phyloP scores from a whole-genome alignment of 2,797 vertebrate genomes.

The Spinibarbus caldwelli region DNA sequence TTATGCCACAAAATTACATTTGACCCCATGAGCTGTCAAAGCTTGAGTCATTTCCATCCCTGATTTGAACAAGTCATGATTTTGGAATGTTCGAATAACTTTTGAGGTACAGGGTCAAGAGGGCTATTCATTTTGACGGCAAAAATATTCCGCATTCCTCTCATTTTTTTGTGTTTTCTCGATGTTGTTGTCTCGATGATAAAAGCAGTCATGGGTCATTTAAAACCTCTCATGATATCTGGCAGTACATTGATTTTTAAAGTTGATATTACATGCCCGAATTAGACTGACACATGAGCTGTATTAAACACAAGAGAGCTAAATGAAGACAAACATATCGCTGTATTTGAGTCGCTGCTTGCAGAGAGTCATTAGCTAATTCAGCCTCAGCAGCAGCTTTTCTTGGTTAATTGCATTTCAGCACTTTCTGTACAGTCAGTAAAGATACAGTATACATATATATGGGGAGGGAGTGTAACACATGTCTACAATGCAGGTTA shows the following conservation, averaged over 20 bases:
- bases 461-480: conserved; percentile 4
- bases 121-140: conserved; percentile 16
- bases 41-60: conserved; percentile 64
- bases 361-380: conserved; percentile 37
- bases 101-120: conserved; percentile 24
- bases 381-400: conserved; percentile 31
- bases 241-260: conserved; percentile 49
- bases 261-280: conserved; percentile 46
- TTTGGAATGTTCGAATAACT: conserved; percentile 60
- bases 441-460: not conserved
- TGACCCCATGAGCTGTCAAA: conserved; percentile 66
- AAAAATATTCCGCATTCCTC: conserved; percentile 32
- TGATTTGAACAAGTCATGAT: conserved; percentile 54
- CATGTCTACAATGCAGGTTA: conserved; percentile 4
- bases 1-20: conserved; percentile 65
- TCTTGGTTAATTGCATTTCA: conserved; percentile 31
- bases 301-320: conserved; percentile 10
- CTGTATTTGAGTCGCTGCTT: conserved; percentile 10
- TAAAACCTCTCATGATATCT: conserved; percentile 47
- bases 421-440: conserved; percentile 30
- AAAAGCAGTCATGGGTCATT: conserved; percentile 46
- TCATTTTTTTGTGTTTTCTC: conserved; percentile 6
- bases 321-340: conserved; percentile 22
- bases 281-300: conserved; percentile 36
- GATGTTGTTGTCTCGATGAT: conserved; percentile 28